phyloP scores from a whole-genome alignment of 2,888 invertebrate species.

The Phengaris arion region DNA sequence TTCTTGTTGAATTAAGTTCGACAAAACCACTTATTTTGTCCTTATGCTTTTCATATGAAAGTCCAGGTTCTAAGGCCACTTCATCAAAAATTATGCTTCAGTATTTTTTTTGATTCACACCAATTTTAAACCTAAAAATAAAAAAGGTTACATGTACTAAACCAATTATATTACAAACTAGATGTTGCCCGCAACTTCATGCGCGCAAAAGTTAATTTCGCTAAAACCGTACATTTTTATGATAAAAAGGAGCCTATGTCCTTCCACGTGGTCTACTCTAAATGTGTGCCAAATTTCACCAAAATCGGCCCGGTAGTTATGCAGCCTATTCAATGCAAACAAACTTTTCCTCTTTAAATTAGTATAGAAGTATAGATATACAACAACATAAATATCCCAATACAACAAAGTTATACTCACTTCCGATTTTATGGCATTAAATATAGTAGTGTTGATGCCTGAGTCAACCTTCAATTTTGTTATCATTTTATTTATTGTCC shows the following conservation, averaged over 20 bases:
- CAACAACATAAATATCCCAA: no score
- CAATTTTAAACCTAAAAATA: slow-evolving; percentile 12
- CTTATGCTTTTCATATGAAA: background rate
- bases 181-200: no score
- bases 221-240: no score
- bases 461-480: slow-evolving; percentile 3
- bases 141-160: background rate
- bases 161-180: background rate
- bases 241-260: no score
- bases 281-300: no score
- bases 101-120: slow-evolving; percentile 28
- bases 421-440: slow-evolving; percentile 11
- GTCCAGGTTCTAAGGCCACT: slow-evolving; percentile 18
- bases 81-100: slow-evolving; percentile 18
- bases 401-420: background rate
- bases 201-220: no score
- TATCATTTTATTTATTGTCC: slow-evolving; percentile 16
- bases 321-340: no score
- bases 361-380: no score
- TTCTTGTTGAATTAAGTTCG: background rate
- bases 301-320: no score
- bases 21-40: slow-evolving; percentile 20
- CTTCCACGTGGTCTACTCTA: no score
- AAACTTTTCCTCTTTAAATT: no score
- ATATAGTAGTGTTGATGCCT: slow-evolving; percentile 10